Base-by-base conservation (phyloP, 2,888 invertebrate genomes). In the Opisthograptis luteolata region DNA sequence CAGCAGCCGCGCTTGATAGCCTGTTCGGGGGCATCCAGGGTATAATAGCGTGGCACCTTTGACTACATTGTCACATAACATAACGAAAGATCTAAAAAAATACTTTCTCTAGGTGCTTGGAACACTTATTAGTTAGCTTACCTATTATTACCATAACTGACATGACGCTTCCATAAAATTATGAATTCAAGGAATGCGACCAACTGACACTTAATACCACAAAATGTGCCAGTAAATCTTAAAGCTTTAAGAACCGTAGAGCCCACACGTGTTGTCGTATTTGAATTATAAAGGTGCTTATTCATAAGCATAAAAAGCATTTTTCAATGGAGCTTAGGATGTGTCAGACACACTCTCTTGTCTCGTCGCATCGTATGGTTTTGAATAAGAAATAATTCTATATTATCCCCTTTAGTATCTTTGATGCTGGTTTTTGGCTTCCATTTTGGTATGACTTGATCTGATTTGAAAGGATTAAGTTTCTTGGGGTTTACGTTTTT, bases 181-280 rank as follows among this genome's bases (percentile, higher is more conserved):
- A 35, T 34, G 13, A 44, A 50, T 44, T 28, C 30, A 2, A 30
- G 44, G 44, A 51, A 51, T 51, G 50, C 35, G 44, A 30, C 44
- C 30, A 34, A n/a, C n/a, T 13, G 34, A 19, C 19, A 13, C 35
- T 58, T 47, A 55, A 50, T 54, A 46, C 36, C 28, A n/a, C 12
- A 7, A 12, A 32, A 44, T 28, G 34, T 31, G 54, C 46, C 47
- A 53, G 58, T 58, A 51, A 53, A 58, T 57, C 42, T 54, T 30
- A 42, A 47, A 55, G 41, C 32, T 42, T 25, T 17, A 53, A 57
- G 42, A 55, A 53, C 39, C 51, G 39, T 47, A 50, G 49, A 45
- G 36, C 57, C 57, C 51, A 62, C 59, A 59, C 62, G 57, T 57
- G 62, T 57, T 40, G 53, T 22, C 34, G 8, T 39, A 57, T 51